Evolutionary conservation across 2,113 vertebrate species (phyloP).

Genomic region (Catharus fuscescens): DNA sequence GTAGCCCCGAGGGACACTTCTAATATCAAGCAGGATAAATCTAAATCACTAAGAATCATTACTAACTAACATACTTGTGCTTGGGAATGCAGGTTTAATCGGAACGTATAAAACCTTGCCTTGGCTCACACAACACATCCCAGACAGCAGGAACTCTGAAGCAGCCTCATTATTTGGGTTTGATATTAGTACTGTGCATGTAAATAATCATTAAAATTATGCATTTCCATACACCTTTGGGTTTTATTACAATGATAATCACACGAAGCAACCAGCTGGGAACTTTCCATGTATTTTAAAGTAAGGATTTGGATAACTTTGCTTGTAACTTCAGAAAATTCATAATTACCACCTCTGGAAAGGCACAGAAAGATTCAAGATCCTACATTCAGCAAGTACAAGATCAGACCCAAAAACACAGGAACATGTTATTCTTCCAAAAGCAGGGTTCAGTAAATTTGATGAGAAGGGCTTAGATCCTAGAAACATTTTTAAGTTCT

Average conservation of each 20-base stretch:
- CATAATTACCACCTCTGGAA: not conserved
- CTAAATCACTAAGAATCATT: conserved; percentile 43
- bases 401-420: not conserved
- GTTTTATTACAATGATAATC: not conserved
- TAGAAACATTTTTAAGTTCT: not conserved
- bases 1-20: not conserved
- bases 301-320: not conserved
- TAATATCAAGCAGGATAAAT: conserved; percentile 56
- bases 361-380: not conserved
- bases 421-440: rapidly evolving
- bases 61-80: conserved; percentile 10
- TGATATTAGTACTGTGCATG: not conserved
- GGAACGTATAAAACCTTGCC: not conserved
- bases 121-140: not conserved
- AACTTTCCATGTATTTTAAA: not conserved
- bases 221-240: not conserved
- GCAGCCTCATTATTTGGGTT: not conserved
- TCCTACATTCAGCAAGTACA: not conserved
- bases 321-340: not conserved
- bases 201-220: not conserved
- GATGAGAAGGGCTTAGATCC: not conserved
- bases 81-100: conserved; percentile 39
- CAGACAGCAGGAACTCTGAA: not conserved
- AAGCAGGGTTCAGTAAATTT: not conserved
- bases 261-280: not conserved